phyloP scores from a whole-genome alignment of 2,888 invertebrate species.

The Dinocampus coccinellae region DNA sequence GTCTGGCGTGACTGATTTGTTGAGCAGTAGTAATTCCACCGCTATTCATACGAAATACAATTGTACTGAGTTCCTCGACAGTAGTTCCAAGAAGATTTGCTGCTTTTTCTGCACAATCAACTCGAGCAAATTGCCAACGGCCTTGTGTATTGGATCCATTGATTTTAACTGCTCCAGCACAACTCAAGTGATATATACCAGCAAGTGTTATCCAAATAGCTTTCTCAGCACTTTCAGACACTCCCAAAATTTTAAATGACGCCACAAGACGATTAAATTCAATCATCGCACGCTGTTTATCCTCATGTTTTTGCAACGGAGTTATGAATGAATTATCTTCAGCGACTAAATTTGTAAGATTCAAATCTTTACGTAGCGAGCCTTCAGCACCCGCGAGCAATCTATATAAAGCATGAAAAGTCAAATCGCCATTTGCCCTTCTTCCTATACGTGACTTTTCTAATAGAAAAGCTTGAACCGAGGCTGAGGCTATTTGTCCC shows the following conservation, averaged over 20 bases:
- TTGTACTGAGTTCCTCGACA: constrained; percentile 85
- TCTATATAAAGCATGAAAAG: constrained; percentile 78
- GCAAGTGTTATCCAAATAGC: constrained; percentile 90
- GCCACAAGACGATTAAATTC: constrained; percentile 86
- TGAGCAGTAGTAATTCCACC: constrained; percentile 66
- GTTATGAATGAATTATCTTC: constrained; percentile 86
- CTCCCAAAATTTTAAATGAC: constrained; percentile 81
- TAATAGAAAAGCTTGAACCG: constrained; percentile 85
- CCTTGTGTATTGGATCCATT: constrained; percentile 71
- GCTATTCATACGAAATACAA: constrained; percentile 78
- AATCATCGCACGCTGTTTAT: constrained; percentile 82
- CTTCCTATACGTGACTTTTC: constrained; percentile 82
- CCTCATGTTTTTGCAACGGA: constrained; percentile 83
- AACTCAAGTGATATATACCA: constrained; percentile 94
- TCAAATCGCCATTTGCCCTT: constrained; percentile 79
- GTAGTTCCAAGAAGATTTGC: constrained; percentile 83
- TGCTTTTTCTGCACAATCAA: constrained; percentile 83
- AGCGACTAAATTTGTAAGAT: constrained; percentile 80
- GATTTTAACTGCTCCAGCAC: constrained; percentile 85
- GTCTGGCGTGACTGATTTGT: constrained; percentile 69
- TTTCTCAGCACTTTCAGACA: constrained; percentile 84
- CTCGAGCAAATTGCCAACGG: constrained; percentile 83
- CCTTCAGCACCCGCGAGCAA: constrained; percentile 88
- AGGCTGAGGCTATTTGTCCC: constrained; percentile 90
- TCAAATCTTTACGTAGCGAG: constrained; percentile 83